Conservation (phyloP, 2,888 invertebrate species). For the Aleiodes leptofemur region DNA sequence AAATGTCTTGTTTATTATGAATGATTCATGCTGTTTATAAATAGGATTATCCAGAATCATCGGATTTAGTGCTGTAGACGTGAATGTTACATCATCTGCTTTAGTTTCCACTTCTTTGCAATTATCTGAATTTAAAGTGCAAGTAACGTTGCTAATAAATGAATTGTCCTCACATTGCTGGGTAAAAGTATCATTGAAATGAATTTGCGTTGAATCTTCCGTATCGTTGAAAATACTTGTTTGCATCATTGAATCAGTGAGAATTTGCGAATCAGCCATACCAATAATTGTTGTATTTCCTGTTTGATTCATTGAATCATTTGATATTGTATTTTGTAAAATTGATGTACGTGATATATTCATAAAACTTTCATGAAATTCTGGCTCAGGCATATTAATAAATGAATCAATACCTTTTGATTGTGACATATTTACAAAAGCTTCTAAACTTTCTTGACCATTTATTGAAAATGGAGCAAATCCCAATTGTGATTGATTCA, state of each 20-base stretch:
- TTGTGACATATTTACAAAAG: conserved; percentile 68
- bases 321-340: conserved; percentile 62
- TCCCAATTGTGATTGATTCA: conserved; percentile 58
- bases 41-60: not conserved
- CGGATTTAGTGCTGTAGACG: not conserved
- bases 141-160: conserved; percentile 12
- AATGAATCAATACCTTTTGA: conserved; percentile 71
- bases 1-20: conserved; percentile 33
- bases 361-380: conserved; percentile 66
- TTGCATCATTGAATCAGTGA: conserved; percentile 70
- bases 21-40: conserved; percentile 23
- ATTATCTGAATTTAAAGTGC: not conserved
- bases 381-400: conserved; percentile 68
- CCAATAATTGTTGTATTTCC: conserved; percentile 43
- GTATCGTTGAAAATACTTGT: conserved; percentile 66
- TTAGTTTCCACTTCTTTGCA: not conserved
- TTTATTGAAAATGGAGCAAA: not conserved
- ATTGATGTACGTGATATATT: conserved; percentile 69
- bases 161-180: conserved; percentile 49
- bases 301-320: conserved; percentile 48
- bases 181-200: conserved; percentile 51
- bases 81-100: conserved; percentile 15
- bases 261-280: conserved; percentile 64
- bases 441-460: conserved; percentile 71
- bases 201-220: conserved; percentile 52